phyloP scores from a whole-genome alignment of 2,797 vertebrate genomes.

The Myotis myotis region DNA sequence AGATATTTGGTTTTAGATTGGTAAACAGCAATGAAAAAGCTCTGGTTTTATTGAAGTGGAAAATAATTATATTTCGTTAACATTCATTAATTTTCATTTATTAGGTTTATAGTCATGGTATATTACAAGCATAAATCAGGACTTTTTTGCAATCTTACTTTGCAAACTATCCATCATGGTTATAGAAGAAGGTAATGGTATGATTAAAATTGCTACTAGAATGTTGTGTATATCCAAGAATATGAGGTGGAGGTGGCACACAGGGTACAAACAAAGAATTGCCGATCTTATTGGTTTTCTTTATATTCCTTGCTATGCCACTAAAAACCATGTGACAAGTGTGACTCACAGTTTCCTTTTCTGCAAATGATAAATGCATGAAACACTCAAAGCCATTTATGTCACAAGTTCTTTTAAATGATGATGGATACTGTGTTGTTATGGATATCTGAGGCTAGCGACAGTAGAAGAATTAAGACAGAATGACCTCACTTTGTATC shows the following conservation, averaged over 20 bases:
- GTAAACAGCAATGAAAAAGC: background rate
- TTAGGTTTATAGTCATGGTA: background rate
- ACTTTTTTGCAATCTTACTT: background rate
- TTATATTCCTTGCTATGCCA: background rate
- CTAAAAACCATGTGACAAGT: background rate
- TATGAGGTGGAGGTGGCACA: too few species aligned
- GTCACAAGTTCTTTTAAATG: background rate
- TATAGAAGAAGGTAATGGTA: background rate
- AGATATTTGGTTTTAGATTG: background rate
- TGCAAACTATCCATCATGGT: background rate
- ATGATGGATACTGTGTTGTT: background rate
- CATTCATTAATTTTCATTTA: background rate
- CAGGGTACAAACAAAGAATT: background rate
- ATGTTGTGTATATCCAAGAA: background rate
- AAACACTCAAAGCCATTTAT: background rate
- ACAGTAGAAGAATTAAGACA: background rate
- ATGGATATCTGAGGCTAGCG: background rate
- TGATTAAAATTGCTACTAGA: background rate
- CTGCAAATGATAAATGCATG: background rate
- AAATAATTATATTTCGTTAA: background rate
- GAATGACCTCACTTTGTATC: background rate
- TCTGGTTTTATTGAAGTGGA: background rate
- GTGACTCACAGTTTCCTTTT: background rate
- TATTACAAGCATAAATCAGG: background rate
- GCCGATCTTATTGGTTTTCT: rapidly evolving